Evolutionary conservation across 2,888 invertebrate species (phyloP).

Genomic region (Lepidocyrtoides sp.): DNA sequence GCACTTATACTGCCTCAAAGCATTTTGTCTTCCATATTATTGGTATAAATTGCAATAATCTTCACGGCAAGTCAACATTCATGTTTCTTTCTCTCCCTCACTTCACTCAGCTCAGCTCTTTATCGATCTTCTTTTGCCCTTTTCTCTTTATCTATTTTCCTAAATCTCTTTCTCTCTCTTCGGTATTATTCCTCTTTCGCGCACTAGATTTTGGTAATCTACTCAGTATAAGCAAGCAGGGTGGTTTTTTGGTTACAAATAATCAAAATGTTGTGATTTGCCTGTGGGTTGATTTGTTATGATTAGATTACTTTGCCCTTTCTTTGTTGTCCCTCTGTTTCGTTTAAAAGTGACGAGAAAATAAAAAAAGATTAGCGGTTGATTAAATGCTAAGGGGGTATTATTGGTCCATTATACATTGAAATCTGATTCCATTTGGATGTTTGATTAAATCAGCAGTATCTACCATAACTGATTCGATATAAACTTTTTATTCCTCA

Average conservation of each 20-base stretch:
- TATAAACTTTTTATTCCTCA: not conserved
- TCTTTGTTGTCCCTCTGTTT: not conserved
- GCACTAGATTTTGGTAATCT: constrained; percentile 32
- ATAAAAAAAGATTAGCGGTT: constrained; percentile 32
- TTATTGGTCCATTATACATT: constrained; percentile 38
- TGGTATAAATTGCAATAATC: constrained; percentile 75
- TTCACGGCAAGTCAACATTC: constrained; percentile 70
- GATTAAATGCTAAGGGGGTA: constrained; percentile 59
- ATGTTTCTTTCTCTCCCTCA: constrained; percentile 21
- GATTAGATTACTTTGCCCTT: constrained; percentile 23
- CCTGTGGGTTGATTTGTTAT: constrained; percentile 51
- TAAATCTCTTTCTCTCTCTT: too few relatives aligned
- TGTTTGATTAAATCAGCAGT: constrained; percentile 71
- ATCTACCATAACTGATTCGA: constrained; percentile 75
- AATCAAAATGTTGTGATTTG: constrained; percentile 78
- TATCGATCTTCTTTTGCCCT: constrained; percentile 45
- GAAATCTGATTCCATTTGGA: constrained; percentile 64
- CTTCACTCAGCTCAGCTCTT: not conserved
- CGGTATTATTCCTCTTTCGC: not conserved
- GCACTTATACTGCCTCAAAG: constrained; percentile 76
- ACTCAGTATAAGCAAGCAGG: constrained; percentile 32
- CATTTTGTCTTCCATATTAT: too few relatives aligned
- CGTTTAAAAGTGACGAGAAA: not conserved
- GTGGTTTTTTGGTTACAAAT: constrained; percentile 60
- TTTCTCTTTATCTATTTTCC: constrained; percentile 11